These are phyloP conservation scores for Epistrophe eligans DNA, from an alignment of 2,888 invertebrate genomes.

Conservation along the genomic window DNA sequence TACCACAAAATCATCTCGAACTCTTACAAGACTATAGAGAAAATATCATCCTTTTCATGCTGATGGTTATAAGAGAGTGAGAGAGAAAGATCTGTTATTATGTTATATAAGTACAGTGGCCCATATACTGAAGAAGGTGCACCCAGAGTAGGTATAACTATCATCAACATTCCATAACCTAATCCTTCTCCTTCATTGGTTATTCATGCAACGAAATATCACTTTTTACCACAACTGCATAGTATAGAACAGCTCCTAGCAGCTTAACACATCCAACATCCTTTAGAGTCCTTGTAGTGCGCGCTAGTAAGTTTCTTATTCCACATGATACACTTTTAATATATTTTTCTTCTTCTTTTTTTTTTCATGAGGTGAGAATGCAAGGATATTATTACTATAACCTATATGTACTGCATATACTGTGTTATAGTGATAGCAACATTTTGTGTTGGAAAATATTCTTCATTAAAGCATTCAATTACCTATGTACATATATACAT, in stretches of 20 bases:
- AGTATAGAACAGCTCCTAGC: not conserved
- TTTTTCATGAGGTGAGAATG: slow-evolving; percentile 64
- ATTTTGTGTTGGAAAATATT: slow-evolving; percentile 55
- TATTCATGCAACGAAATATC: slow-evolving; percentile 73
- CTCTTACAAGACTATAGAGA: slow-evolving; percentile 16
- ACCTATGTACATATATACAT: not conserved
- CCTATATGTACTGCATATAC: not conserved
- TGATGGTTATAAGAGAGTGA: not conserved
- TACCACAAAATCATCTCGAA: slow-evolving; percentile 49
- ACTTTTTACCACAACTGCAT: slow-evolving; percentile 21
- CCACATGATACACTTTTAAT: slow-evolving; percentile 63
- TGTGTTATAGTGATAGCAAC: slow-evolving; percentile 40
- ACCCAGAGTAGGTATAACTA: slow-evolving; percentile 20
- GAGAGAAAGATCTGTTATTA: not conserved
- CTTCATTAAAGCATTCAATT: slow-evolving; percentile 69
- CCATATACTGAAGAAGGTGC: slow-evolving; percentile 11
- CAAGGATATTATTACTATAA: slow-evolving; percentile 49
- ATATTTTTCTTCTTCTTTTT: not conserved
- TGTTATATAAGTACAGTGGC: not conserved
- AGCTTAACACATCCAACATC: not conserved
- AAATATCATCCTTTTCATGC: slow-evolving; percentile 44
- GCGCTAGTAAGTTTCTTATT: slow-evolving; percentile 52
- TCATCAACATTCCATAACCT: slow-evolving; percentile 68
- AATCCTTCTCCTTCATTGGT: slow-evolving; percentile 72
- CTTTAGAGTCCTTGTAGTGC: slow-evolving; percentile 38